Evolutionary conservation across 2,113 vertebrate species (phyloP).

Genomic region (Amblyopsis rosae): DNA sequence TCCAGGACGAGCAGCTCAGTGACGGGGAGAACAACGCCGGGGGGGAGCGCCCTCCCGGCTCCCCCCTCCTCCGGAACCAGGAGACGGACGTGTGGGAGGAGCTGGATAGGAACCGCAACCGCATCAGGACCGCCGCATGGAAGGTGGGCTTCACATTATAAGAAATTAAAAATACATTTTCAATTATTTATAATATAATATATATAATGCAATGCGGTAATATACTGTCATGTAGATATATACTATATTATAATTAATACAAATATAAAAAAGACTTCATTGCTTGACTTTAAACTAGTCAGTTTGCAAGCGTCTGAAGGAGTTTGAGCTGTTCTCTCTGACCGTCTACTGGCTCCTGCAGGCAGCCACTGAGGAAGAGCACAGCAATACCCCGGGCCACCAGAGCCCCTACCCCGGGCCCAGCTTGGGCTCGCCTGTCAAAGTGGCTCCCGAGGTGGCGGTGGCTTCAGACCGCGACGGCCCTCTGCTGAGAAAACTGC

Average conservation of each 20-base stretch:
- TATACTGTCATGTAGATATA: too few species aligned
- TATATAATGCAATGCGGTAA: too few species aligned
- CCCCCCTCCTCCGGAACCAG: constrained; percentile 83
- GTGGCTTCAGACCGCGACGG: constrained; percentile 85
- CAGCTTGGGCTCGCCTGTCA: constrained; percentile 88
- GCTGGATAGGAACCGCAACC: constrained; percentile 93
- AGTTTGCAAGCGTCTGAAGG: background rate
- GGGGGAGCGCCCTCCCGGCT: constrained; percentile 81
- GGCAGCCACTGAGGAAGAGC: constrained; percentile 88
- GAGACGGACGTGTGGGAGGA: constrained; percentile 97
- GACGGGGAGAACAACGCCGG: constrained; percentile 92
- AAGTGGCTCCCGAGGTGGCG: constrained; percentile 84
- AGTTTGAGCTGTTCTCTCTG: background rate
- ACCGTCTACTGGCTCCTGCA: constrained; percentile 48
- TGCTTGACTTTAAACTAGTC: background rate
- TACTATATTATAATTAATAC: too few species aligned
- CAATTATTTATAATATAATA: too few species aligned
- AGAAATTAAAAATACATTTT: too few species aligned
- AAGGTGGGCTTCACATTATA: constrained; percentile 76
- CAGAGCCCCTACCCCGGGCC: constrained; percentile 82
- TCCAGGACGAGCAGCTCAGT: constrained; percentile 96
- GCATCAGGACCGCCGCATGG: constrained; percentile 81
- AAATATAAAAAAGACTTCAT: too few species aligned
- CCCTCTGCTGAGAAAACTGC: constrained; percentile 88
- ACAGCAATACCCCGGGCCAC: constrained; percentile 85